Evolutionary conservation across 2,113 vertebrate genomes (phyloP).

Genomic region (Pseudorasbora parva): DNA sequence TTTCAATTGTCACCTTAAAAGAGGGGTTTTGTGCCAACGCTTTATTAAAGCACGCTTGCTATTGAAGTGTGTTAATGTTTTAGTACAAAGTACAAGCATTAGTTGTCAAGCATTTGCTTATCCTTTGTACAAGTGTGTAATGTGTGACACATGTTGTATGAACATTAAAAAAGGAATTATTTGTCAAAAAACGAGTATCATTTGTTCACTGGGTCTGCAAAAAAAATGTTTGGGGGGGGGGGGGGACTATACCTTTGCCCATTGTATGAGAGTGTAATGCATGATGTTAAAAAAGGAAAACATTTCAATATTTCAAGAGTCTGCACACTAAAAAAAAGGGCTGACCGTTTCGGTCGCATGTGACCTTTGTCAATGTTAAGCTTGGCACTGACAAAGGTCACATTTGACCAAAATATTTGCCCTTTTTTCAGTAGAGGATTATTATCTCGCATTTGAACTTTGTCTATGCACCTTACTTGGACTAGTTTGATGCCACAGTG

Average conservation of each 20-base stretch:
- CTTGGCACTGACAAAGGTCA: too few relatives aligned
- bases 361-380: too few relatives aligned
- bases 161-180: background rate
- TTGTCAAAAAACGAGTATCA: background rate
- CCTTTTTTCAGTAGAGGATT: too few relatives aligned
- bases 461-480: too few relatives aligned
- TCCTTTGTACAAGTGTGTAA: background rate
- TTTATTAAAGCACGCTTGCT: constrained; percentile 44
- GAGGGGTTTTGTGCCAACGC: constrained; percentile 47
- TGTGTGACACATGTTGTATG: background rate
- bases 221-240: too few relatives aligned
- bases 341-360: too few relatives aligned
- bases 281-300: background rate
- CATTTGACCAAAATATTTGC: too few relatives aligned
- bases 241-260: background rate
- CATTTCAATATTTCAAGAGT: background rate
- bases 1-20: constrained; percentile 53
- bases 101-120: background rate
- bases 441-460: too few relatives aligned
- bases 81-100: background rate
- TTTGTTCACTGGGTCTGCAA: too few relatives aligned
- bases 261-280: background rate
- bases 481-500: too few relatives aligned
- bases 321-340: too few relatives aligned
- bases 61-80: constrained; percentile 45